Conservation (phyloP, 2,888 invertebrate genomes). For the Serripes groenlandicus region DNA sequence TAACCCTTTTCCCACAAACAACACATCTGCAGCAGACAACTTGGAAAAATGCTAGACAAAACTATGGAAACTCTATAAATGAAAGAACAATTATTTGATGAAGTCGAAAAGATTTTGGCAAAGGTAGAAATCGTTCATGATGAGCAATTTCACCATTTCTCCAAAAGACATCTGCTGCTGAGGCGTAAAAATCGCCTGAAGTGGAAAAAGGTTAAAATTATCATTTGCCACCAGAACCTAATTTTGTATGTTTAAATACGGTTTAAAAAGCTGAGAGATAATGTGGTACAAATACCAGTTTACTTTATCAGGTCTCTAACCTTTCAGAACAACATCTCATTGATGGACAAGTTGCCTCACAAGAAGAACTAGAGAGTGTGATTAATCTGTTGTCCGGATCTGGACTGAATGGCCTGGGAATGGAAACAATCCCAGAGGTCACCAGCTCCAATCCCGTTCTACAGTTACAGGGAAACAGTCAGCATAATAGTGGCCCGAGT, state of each 20-base stretch:
- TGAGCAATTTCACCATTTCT: not conserved
- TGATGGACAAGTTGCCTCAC: conserved; percentile 75
- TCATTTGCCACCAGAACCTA: no score
- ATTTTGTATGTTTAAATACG: no score
- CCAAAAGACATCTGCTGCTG: not conserved
- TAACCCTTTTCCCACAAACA: no score
- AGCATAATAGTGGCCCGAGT: conserved; percentile 36
- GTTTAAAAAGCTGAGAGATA: not conserved
- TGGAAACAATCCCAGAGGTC: conserved; percentile 75
- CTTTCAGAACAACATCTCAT: no score
- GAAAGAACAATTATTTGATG: not conserved
- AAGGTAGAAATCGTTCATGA: not conserved
- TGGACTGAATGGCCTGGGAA: conserved; percentile 57
- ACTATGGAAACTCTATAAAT: no score
- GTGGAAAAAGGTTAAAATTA: not conserved
- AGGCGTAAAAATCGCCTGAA: not conserved
- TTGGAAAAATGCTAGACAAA: no score
- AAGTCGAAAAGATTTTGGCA: not conserved
- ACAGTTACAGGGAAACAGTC: conserved; percentile 23
- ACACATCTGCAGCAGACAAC: no score
- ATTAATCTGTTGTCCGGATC: conserved; percentile 82
- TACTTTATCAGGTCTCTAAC: no score
- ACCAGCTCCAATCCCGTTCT: conserved; percentile 43
- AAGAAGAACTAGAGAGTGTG: conserved; percentile 84
- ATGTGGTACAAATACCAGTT: no score